A percentile compares a stretch with the other conserved stretches of the same genome.
phyloP scores from a whole-genome alignment of 2,888 invertebrate genomes.

The Hipparchia sbordonii region DNA sequence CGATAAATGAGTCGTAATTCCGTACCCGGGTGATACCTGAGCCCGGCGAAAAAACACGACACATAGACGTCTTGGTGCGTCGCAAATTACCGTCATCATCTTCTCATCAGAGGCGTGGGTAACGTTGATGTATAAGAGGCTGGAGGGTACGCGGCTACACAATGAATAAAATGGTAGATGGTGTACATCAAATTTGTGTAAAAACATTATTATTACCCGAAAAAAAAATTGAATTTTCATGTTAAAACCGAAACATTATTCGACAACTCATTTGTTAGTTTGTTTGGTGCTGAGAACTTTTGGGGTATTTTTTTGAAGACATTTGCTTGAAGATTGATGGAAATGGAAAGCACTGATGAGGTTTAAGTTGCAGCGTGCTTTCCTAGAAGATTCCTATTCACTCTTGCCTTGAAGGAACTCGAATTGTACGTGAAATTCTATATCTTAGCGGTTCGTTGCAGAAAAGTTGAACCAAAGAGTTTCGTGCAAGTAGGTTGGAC shows the following conservation, averaged over 20 bases:
- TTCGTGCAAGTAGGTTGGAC: too few species aligned
- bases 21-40: slow-evolving; percentile 80
- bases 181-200: slow-evolving; percentile 23
- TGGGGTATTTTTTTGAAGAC: not conserved
- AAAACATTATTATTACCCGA: slow-evolving; percentile 27
- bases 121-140: slow-evolving; percentile 78
- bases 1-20: slow-evolving; percentile 82
- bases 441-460: too few species aligned
- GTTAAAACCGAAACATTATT: not conserved
- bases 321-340: too few species aligned
- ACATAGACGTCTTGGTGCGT: slow-evolving; percentile 83
- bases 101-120: slow-evolving; percentile 81
- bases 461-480: too few species aligned
- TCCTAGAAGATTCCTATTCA: too few species aligned
- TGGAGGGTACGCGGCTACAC: slow-evolving; percentile 53
- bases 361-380: too few species aligned
- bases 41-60: slow-evolving; percentile 80
- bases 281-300: not conserved
- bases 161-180: slow-evolving; percentile 41
- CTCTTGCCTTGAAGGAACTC: too few species aligned
- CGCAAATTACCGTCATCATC: slow-evolving; percentile 83
- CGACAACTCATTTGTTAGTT: not conserved
- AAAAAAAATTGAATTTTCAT: slow-evolving; percentile 3
- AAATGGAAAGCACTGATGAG: too few species aligned
- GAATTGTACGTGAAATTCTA: too few species aligned